Evolutionary conservation across 1,140 invertebrate genomes (phyloP).

Genomic region (Phocides pigmalion): DNA sequence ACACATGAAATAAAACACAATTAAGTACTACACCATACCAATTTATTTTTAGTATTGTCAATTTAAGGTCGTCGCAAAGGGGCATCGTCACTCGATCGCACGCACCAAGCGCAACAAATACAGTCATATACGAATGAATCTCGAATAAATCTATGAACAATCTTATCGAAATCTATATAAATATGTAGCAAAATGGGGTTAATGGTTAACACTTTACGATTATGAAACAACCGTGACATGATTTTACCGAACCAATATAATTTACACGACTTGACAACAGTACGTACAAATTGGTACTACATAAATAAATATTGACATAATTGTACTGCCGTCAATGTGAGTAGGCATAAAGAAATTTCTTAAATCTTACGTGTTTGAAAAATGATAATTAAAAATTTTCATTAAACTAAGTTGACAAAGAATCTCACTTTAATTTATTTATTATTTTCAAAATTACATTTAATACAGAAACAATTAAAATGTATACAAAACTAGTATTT

Average conservation of each 20-base stretch:
- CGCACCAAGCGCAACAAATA: slow-evolving; percentile 33
- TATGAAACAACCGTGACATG: background rate
- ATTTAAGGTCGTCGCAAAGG: slow-evolving; percentile 43
- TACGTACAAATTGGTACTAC: slow-evolving; percentile 10
- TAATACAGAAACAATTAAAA: too few relatives aligned
- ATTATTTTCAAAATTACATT: too few relatives aligned
- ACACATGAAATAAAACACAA: slow-evolving; percentile 41
- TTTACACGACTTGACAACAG: background rate
- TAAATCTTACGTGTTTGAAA: too few relatives aligned
- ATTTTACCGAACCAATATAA: background rate
- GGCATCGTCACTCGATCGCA: slow-evolving; percentile 22
- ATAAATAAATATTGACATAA: background rate
- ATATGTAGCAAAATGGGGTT: slow-evolving; percentile 14
- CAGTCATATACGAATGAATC: slow-evolving; percentile 9
- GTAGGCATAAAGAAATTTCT: too few relatives aligned
- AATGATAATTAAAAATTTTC: too few relatives aligned
- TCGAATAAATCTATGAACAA: slow-evolving; percentile 19
- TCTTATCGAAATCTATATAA: slow-evolving; percentile 11
- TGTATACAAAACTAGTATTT: background rate
- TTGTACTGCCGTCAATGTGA: background rate
- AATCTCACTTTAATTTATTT: too few relatives aligned
- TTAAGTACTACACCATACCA: slow-evolving; percentile 60
- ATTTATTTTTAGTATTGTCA: slow-evolving; percentile 73
- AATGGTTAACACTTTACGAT: background rate
- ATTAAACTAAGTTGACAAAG: too few relatives aligned